Evolutionary conservation across 2,888 invertebrate species (phyloP).

Genomic region (Dexiosoma caninum): DNA sequence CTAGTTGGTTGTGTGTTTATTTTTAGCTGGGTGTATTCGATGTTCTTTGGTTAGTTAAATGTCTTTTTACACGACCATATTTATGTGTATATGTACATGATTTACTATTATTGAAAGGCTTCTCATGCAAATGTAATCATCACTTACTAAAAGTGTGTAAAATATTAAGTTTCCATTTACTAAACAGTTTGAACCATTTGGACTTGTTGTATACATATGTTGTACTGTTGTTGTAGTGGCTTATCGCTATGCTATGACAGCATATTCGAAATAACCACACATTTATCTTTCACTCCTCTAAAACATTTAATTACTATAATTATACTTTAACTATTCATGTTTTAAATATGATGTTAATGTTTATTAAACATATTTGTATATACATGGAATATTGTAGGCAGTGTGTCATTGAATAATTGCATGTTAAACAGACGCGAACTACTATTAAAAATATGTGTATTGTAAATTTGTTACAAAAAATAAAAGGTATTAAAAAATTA

Average conservation of each 20-base stretch:
- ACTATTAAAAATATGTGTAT: background rate
- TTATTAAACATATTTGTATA: constrained; percentile 61
- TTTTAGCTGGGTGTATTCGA: constrained; percentile 36
- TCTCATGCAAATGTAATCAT: constrained; percentile 50
- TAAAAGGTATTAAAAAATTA: too few relatives aligned
- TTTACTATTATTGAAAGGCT: constrained; percentile 42
- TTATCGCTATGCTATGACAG: constrained; percentile 39
- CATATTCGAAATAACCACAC: constrained; percentile 42
- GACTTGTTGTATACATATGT: background rate
- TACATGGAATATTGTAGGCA: constrained; percentile 40
- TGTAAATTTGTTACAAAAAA: too few relatives aligned
- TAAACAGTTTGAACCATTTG: background rate
- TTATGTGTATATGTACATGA: constrained; percentile 35
- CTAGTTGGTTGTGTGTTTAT: background rate
- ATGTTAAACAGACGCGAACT: constrained; percentile 38
- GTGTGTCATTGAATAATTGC: constrained; percentile 57
- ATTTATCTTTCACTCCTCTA: constrained; percentile 31
- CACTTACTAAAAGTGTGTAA: constrained; percentile 40
- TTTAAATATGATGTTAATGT: constrained; percentile 67
- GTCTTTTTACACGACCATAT: constrained; percentile 51
- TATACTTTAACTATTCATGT: constrained; percentile 70
- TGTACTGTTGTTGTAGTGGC: background rate
- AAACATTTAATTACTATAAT: constrained; percentile 64
- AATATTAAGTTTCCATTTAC: constrained; percentile 19
- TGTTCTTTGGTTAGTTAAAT: constrained; percentile 55